These are phyloP conservation scores for Panorpa germanica DNA, from an alignment of 2,888 invertebrate species.

Conservation along the genomic window DNA sequence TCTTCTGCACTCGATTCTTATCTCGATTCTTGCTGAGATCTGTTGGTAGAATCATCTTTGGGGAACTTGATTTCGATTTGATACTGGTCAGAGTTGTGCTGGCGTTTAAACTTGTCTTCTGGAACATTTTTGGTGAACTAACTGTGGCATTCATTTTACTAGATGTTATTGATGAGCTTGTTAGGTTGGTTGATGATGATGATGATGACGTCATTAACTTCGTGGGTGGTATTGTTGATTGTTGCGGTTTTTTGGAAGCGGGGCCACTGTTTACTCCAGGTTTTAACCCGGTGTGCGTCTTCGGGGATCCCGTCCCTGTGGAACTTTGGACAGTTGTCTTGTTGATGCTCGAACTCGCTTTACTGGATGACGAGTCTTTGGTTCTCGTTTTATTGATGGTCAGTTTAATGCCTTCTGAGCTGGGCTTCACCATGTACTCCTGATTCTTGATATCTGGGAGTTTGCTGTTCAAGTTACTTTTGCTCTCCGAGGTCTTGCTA, in stretches of 20 bases:
- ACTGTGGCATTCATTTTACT: too few relatives aligned
- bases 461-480: constrained; percentile 18
- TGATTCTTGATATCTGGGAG: constrained; percentile 41
- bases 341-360: constrained; percentile 22
- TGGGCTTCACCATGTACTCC: constrained; percentile 79
- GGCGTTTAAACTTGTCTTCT: constrained; percentile 36
- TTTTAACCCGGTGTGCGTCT: constrained; percentile 66
- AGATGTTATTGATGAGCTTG: constrained; percentile 5
- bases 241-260: constrained; percentile 49
- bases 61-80: too few relatives aligned
- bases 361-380: constrained; percentile 36
- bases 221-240: constrained; percentile 8
- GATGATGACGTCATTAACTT: constrained; percentile 10
- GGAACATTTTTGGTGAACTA: too few relatives aligned
- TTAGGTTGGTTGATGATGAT: constrained; percentile 9
- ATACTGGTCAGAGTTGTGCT: too few relatives aligned
- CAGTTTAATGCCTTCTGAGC: constrained; percentile 76
- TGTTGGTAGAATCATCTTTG: too few relatives aligned
- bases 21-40: too few relatives aligned
- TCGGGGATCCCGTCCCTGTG: constrained; percentile 44
- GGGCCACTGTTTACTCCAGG: constrained; percentile 77
- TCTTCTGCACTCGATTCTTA: too few relatives aligned
- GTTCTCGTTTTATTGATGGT: constrained; percentile 78
- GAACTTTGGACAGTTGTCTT: constrained; percentile 25
- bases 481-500: constrained; percentile 20